Evolutionary conservation across 2,888 invertebrate species (phyloP), one percentile per base, ranked within the genome.

Genomic region (Drosophila picticornis): DNA sequence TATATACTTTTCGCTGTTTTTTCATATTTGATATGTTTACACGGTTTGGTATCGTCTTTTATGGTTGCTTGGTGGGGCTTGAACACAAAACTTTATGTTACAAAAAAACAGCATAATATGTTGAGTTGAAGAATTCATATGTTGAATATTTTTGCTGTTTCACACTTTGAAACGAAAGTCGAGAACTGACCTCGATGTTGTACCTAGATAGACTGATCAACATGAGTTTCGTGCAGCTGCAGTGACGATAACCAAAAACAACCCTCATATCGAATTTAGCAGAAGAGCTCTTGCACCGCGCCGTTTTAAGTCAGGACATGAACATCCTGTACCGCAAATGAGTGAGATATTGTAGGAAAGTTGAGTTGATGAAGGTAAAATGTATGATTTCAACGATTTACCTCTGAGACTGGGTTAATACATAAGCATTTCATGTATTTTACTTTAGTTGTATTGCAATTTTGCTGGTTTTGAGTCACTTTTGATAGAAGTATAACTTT

Each of bases 191-290:
- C 60, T 27, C 65, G 50, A 50, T 70, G 72, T 62, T 55, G 57
- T 64, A 19, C 72, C 48, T 56, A 29, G 52, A 31, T 43, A 75
- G 77, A 85, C 84, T 85, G 88, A 86, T 81, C 83, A 52, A 56
- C 50, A 62, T 43, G 32, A 58, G 19, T 51, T 31, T 34, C 11
- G 16, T 31, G 40, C 13, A 36, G n/a, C 31, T 29, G 19, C 46
- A 22, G 25, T 9, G 43, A 53, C 36, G 50, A 36, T n/a, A 9
- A 43, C 38, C 25, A 40, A 62, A 71, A 72, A 56, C 73, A 59
- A 67, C 74, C 74, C 73, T 57, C 51, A 55, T 51, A 7, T 19
- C 19, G 13, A 59, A 72, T 59, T 63, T 43, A 51, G 25, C 11
- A 7, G 22, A 32, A 59, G 59, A 64, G 64, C 71, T 50, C 70